Evolutionary conservation across 2,797 vertebrate species (phyloP), one percentile per base, ranked within the genome.

Genomic region (Gallinago nigripennis): DNA sequence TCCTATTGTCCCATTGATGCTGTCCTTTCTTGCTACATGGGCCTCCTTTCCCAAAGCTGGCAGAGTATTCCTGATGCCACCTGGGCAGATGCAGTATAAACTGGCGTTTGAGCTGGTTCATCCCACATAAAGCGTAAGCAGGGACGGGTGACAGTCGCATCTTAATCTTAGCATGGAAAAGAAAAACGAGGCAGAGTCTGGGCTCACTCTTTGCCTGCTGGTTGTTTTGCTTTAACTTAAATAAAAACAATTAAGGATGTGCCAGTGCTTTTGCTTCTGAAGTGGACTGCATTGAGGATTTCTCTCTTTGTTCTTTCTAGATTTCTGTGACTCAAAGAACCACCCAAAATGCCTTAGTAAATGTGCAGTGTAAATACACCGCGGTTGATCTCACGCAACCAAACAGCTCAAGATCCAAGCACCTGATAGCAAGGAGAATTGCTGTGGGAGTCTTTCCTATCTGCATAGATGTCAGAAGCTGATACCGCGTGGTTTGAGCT

Each of bases 91-190:
- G 8, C 8, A 16, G 8, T 25, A 60, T n/a, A 35, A 72, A 78
- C 3, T 16, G 39, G 33, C 7, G 54, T 88, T 86, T 82, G 50
- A 68, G 13, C 16, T 65, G 28, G 9, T 75, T 85, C 35, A 35
- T 58, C 35, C 46, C 0, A 0, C 27, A 45, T 14, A 23, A 73
- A 50, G 8, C 1, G 1, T 10, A 31, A 86, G 15, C 2, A 41
- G 20, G 13, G 28, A 82, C 4, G 51, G 68, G 39, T 1, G 16
- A 72, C 71, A 78, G 51, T 17, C 72, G 28, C 65, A n/a, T 72
- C 63, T 83, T 63, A 65, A 76, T 27, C 66, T 76, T 41, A 70
- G 35, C 28, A 21, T 51, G 54, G 87, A 86, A 69, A 12, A 72
- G 72, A 89, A 87, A 76, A 76, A 12, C 1, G 6, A 76, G 30